Evolutionary conservation across 1,140 invertebrate genomes (phyloP).

Genomic region (Hylaeus volcanicus): DNA sequence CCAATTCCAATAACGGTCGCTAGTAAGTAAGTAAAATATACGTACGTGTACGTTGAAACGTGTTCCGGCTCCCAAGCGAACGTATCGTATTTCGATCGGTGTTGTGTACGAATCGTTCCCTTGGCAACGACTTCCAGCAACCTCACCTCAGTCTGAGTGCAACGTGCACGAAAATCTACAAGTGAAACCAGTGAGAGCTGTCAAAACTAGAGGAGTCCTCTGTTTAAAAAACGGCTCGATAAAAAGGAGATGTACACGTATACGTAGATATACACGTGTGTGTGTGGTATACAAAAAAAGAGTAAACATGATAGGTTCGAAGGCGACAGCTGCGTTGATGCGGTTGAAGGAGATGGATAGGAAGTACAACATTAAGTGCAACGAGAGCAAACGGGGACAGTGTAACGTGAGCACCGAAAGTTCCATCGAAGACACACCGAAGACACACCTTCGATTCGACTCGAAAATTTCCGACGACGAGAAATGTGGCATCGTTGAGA

Average conservation of each 20-base stretch:
- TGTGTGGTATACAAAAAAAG: not conserved
- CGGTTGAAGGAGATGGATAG: slow-evolving; percentile 71
- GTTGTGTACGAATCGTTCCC: slow-evolving; percentile 36
- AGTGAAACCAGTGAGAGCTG: slow-evolving; percentile 34
- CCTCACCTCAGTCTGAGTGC: not conserved
- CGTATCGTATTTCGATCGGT: not conserved
- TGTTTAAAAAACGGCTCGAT: not conserved
- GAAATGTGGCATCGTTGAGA: not conserved
- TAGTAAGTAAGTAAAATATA: no score
- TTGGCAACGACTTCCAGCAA: slow-evolving; percentile 24
- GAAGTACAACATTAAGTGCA: slow-evolving; percentile 69
- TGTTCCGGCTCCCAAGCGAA: no score
- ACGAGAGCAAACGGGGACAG: slow-evolving; percentile 33
- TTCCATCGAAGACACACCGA: slow-evolving; percentile 23
- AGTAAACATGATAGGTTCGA: slow-evolving; percentile 66
- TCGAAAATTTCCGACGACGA: not conserved
- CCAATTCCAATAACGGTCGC: not conserved
- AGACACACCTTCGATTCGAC: not conserved
- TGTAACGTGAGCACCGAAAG: slow-evolving; percentile 53
- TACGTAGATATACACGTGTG: not conserved
- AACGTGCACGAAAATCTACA: slow-evolving; percentile 40
- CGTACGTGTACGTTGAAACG: not conserved
- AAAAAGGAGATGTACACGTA: not conserved
- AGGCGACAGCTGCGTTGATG: slow-evolving; percentile 67
- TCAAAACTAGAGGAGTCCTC: not conserved